Conservation (phyloP, 2,797 vertebrate genomes). For the Mormyrops attenuatus region DNA sequence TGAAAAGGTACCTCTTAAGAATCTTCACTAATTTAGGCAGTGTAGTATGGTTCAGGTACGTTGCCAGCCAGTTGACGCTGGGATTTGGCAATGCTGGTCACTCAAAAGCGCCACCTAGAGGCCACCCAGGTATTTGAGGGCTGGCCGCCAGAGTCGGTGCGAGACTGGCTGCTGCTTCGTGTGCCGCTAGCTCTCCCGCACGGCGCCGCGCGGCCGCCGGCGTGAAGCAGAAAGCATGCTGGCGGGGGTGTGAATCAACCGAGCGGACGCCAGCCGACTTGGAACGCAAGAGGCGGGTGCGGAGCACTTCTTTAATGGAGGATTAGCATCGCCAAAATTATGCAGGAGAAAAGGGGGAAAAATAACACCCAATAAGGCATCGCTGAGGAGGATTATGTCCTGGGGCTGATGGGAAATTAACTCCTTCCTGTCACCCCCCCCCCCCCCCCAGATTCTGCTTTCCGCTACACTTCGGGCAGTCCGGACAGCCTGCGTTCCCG, state of each 20-base stretch:
- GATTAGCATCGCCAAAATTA: neutral
- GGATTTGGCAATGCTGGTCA: neutral
- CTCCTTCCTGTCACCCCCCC: neutral
- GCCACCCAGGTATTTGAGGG: neutral
- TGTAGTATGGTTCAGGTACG: neutral
- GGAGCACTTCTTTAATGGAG: neutral
- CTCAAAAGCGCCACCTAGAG: neutral
- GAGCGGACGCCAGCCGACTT: neutral
- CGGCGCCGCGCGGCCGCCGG: no score
- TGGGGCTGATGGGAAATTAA: neutral
- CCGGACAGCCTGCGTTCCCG: conserved; percentile 90
- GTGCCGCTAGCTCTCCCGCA: neutral
- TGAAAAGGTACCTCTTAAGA: neutral
- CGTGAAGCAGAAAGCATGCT: neutral
- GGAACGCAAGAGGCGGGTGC: neutral
- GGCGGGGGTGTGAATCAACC: conserved; percentile 1
- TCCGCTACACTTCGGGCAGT: conserved; percentile 84
- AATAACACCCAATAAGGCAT: neutral
- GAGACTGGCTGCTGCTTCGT: neutral
- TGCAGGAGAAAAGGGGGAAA: neutral
- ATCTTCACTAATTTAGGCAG: neutral
- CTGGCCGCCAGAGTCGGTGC: neutral
- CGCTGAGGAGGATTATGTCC: neutral
- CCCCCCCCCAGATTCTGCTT: conserved; percentile 69
- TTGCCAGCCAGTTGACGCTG: neutral